A percentile compares a stretch with the other conserved stretches of the same genome.
Evolutionary conservation across 2,888 invertebrate genomes (phyloP).

Genomic region (Drosophila bunnanda): DNA sequence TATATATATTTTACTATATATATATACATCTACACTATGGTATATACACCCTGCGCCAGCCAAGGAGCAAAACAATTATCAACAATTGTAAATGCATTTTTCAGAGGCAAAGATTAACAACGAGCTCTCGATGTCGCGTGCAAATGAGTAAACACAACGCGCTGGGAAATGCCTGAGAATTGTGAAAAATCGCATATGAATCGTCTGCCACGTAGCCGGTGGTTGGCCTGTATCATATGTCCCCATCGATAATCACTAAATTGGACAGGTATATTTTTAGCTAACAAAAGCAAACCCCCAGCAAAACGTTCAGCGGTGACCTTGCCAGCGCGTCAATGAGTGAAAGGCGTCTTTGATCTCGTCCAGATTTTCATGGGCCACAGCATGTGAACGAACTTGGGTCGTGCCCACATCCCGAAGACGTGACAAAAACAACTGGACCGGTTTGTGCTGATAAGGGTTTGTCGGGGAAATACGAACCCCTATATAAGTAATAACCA

Average conservation of each 20-base stretch:
- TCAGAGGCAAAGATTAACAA: constrained; percentile 18
- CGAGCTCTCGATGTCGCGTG: constrained; percentile 30
- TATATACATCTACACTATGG: neutral
- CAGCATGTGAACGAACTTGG: constrained; percentile 42
- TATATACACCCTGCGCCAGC: constrained; percentile 1
- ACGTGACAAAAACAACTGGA: constrained; percentile 23
- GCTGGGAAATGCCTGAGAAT: constrained; percentile 19
- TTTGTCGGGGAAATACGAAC: neutral
- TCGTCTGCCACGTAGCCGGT: constrained; percentile 6
- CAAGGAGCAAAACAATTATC: constrained; percentile 27
- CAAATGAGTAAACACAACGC: constrained; percentile 25
- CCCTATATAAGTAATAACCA: constrained; percentile 19
- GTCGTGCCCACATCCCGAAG: constrained; percentile 30
- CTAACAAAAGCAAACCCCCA: constrained; percentile 25
- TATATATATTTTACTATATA: constrained; percentile 6
- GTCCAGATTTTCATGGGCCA: constrained; percentile 17
- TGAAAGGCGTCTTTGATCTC: constrained; percentile 48
- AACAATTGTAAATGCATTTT: constrained; percentile 25
- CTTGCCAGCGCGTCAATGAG: constrained; percentile 36
- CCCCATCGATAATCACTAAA: constrained; percentile 32
- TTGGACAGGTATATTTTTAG: constrained; percentile 45
- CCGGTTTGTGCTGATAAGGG: constrained; percentile 28
- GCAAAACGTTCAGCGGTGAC: constrained; percentile 41
- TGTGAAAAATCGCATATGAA: constrained; percentile 4
- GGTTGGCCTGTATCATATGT: constrained; percentile 9